Evolutionary conservation across 1,140 invertebrate genomes (phyloP).

Genomic region (Apis florea): DNA sequence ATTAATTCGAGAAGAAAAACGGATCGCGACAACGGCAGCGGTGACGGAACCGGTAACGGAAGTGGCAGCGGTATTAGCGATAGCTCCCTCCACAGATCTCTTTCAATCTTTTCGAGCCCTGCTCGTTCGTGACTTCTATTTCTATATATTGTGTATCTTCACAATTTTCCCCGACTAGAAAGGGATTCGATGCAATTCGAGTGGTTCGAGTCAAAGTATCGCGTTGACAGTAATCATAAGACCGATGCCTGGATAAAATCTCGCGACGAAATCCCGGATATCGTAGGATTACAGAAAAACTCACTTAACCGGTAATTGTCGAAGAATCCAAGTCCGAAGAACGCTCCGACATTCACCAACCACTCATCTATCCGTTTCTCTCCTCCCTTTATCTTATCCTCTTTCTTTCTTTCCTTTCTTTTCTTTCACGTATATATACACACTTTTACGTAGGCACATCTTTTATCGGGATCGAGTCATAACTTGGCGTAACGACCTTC

Average conservation of each 20-base stretch:
- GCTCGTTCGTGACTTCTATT: neutral
- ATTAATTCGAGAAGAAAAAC: slow-evolving; percentile 73
- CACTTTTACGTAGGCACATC: neutral
- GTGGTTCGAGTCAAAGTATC: too few species aligned
- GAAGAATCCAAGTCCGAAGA: neutral
- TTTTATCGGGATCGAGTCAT: neutral
- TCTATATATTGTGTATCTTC: neutral
- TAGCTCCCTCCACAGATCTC: neutral
- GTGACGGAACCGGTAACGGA: too few species aligned
- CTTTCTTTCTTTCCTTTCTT: too few species aligned
- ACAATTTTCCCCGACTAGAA: too few species aligned
- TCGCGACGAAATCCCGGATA: slow-evolving; percentile 25
- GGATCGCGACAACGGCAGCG: slow-evolving; percentile 10
- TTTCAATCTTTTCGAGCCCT: neutral
- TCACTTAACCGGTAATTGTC: slow-evolving; percentile 54
- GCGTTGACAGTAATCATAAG: neutral
- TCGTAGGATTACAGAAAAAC: slow-evolving; percentile 50
- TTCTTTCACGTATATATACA: too few species aligned
- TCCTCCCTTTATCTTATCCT: neutral
- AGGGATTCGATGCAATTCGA: neutral
- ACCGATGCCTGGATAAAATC: neutral
- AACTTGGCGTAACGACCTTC: neutral
- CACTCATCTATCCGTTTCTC: slow-evolving; percentile 4
- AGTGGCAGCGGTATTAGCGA: neutral
- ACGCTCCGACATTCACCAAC: slow-evolving; percentile 29